phyloP scores from a whole-genome alignment of 2,113 vertebrate genomes.

The Myiozetetes cayanensis region DNA sequence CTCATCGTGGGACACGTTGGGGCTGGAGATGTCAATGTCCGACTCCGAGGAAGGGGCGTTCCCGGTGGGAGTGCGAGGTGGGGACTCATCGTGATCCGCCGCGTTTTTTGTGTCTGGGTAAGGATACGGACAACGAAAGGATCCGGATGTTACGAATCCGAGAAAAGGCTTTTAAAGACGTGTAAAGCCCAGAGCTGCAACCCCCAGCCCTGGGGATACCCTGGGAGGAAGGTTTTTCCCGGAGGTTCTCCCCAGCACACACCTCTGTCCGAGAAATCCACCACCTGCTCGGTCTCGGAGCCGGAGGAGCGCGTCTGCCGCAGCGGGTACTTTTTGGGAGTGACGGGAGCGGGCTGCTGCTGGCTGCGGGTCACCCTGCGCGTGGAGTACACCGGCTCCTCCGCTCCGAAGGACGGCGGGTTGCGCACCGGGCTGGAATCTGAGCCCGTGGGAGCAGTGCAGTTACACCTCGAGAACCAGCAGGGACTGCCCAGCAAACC shows the following conservation, averaged over 20 bases:
- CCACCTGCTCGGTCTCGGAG: conserved; percentile 88
- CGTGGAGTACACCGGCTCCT: conserved; percentile 86
- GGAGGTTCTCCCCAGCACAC: not conserved
- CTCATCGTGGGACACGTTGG: conserved; percentile 95
- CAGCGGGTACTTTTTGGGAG: conserved; percentile 91
- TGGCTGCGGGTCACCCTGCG: conserved; percentile 94
- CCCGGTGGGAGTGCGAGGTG: conserved; percentile 94
- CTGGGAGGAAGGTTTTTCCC: no score
- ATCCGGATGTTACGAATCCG: not conserved
- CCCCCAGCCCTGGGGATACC: not conserved
- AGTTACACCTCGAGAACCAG: not conserved
- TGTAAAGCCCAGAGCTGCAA: not conserved
- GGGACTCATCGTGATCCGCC: conserved; percentile 93
- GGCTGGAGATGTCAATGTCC: conserved; percentile 97
- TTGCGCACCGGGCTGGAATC: conserved; percentile 84
- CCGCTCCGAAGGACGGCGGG: conserved; percentile 75
- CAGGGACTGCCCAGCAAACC: not conserved
- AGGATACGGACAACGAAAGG: not conserved
- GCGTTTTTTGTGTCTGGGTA: conserved; percentile 85
- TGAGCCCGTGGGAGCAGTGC: not conserved
- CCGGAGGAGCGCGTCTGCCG: conserved; percentile 91
- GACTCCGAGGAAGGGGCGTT: conserved; percentile 99
- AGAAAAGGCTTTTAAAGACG: not conserved
- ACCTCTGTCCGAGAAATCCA: conserved; percentile 86
- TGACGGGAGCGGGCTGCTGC: conserved; percentile 84